These are phyloP conservation scores for Myiozetetes cayanensis DNA, from an alignment of 2,113 vertebrate genomes.

Conservation along the genomic window DNA sequence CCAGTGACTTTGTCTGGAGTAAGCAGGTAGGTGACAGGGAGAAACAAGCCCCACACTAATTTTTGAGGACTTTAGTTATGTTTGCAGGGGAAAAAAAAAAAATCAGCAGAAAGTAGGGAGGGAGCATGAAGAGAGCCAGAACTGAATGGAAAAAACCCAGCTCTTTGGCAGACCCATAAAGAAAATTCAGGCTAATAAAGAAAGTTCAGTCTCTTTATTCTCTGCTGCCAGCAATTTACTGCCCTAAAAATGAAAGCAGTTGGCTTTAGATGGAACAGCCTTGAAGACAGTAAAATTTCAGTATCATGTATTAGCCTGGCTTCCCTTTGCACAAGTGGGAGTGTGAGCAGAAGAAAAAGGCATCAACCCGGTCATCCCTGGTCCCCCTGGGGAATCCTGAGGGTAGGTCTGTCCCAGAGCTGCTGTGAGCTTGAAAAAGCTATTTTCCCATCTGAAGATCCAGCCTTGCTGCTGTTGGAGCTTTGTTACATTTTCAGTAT, in stretches of 20 bases:
- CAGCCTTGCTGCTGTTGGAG: neutral
- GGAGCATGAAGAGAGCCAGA: neutral
- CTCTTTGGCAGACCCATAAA: conserved; percentile 32
- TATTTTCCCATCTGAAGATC: neutral
- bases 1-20: neutral
- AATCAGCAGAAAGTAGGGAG: neutral
- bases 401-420: neutral
- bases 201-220: conserved; percentile 36
- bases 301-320: neutral
- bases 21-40: neutral
- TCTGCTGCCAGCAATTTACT: conserved; percentile 43
- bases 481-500: neutral
- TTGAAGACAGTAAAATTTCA: conserved; percentile 46
- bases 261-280: conserved; percentile 23
- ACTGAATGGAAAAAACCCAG: neutral
- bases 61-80: neutral
- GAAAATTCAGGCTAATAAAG: conserved; percentile 45
- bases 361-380: neutral
- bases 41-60: neutral
- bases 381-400: neutral
- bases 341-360: neutral
- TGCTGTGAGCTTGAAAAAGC: neutral
- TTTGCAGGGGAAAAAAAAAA: neutral
- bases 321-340: neutral
- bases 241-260: conserved; percentile 30